These are phyloP conservation scores for Cheilosia soror DNA, from an alignment of 2,888 invertebrate species.

Conservation along the genomic window DNA sequence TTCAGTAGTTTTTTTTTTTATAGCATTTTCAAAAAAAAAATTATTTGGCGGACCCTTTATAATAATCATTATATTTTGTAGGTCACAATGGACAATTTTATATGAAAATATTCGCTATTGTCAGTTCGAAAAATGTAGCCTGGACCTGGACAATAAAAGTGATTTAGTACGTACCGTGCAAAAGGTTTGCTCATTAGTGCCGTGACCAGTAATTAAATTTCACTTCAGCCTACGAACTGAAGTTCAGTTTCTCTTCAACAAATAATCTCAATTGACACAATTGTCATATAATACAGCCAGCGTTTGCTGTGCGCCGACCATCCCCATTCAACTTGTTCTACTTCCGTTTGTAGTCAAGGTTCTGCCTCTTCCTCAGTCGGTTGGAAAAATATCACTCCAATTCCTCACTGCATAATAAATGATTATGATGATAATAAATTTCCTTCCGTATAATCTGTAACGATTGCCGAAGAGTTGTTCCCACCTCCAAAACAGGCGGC, in stretches of 20 bases:
- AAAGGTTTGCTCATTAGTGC: too few species aligned
- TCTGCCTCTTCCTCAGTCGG: constrained; percentile 55
- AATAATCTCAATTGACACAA: not conserved
- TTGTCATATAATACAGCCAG: not conserved
- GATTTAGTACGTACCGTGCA: too few species aligned
- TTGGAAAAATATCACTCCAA: constrained; percentile 22
- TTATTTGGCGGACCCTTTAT: too few species aligned
- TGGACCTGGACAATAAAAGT: too few species aligned
- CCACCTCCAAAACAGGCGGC: constrained; percentile 49
- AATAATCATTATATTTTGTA: too few species aligned
- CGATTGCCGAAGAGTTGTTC: constrained; percentile 40
- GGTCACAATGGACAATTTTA: too few species aligned
- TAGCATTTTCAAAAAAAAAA: too few species aligned
- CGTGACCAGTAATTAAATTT: too few species aligned
- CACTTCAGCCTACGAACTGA: too few species aligned
- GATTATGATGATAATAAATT: constrained; percentile 71
- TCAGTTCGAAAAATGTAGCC: too few species aligned
- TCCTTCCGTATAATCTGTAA: constrained; percentile 61
- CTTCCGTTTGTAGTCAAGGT: constrained; percentile 30
- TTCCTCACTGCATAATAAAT: constrained; percentile 58
- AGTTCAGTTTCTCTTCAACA: not conserved
- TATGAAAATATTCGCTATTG: too few species aligned
- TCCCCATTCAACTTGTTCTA: constrained; percentile 34
- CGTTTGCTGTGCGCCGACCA: not conserved
- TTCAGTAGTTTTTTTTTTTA: too few species aligned